phyloP scores from a whole-genome alignment of 2,797 vertebrate species.

The Oophaga sylvatica region DNA sequence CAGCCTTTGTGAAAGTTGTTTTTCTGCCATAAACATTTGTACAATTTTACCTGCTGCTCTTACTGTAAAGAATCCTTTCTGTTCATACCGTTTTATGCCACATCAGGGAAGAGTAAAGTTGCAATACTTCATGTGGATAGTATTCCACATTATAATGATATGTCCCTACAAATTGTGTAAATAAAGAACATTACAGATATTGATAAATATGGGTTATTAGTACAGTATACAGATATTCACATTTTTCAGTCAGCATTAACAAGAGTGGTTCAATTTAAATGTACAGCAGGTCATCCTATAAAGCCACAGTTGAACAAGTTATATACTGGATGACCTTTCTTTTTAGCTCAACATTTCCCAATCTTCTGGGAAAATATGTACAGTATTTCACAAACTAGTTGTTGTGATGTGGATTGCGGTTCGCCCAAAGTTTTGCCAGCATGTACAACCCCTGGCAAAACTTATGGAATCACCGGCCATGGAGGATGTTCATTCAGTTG shows the following conservation, averaged over 20 bases:
- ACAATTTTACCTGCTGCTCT: neutral
- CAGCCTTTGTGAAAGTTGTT: neutral
- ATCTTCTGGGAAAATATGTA: too few relatives aligned
- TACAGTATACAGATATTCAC: neutral
- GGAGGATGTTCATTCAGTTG: too few relatives aligned
- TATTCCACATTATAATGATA: neutral
- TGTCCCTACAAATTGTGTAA: neutral
- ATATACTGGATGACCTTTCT: too few relatives aligned
- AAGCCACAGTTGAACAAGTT: neutral
- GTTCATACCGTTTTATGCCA: neutral
- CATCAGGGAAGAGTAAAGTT: neutral
- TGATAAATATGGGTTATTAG: neutral
- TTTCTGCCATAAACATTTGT: neutral
- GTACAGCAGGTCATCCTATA: neutral
- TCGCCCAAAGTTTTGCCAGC: too few relatives aligned
- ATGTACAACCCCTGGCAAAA: too few relatives aligned
- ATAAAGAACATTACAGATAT: neutral
- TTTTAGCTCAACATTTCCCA: too few relatives aligned
- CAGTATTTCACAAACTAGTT: too few relatives aligned
- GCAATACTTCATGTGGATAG: neutral
- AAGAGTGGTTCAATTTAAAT: neutral
- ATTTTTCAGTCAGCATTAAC: neutral
- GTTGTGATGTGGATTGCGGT: too few relatives aligned
- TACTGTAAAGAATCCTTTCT: constrained; percentile 1
- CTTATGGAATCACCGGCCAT: too few relatives aligned